Percentiles rank a stretch among this genome's conserved stretches.
phyloP scores from a whole-genome alignment of 2,888 invertebrate species.

The Drosophila siamana region DNA sequence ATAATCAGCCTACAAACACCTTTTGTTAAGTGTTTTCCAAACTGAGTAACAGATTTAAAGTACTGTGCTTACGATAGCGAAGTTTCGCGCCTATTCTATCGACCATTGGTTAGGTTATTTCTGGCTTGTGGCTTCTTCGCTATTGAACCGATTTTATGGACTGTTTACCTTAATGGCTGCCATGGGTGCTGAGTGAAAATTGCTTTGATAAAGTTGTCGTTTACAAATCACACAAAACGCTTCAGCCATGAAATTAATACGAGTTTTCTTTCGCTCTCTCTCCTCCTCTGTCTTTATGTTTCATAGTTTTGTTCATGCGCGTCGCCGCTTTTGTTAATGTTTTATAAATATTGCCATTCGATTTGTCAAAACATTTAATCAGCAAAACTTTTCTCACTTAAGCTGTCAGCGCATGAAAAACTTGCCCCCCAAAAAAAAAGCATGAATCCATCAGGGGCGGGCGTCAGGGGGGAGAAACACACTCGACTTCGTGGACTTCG shows the following conservation, averaged over 20 bases:
- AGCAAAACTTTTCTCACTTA: constrained; percentile 79
- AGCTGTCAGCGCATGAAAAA: constrained; percentile 70
- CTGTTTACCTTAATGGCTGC: constrained; percentile 29
- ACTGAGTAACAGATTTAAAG: not conserved
- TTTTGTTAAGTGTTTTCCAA: not conserved
- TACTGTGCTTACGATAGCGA: not conserved
- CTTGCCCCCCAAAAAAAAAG: constrained; percentile 57
- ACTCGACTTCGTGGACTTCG: constrained; percentile 7
- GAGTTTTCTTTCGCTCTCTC: constrained; percentile 5
- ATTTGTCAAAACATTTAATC: constrained; percentile 80
- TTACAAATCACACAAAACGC: constrained; percentile 8
- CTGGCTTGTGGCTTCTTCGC: not conserved
- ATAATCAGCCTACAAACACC: no score
- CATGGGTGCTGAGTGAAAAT: not conserved
- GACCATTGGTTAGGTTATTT: not conserved
- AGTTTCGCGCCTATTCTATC: not conserved
- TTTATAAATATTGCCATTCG: constrained; percentile 50
- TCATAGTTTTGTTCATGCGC: constrained; percentile 2
- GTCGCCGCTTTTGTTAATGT: constrained; percentile 15
- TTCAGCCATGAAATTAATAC: constrained; percentile 24
- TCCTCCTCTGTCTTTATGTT: not conserved
- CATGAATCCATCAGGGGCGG: constrained; percentile 9
- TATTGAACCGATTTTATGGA: constrained; percentile 29
- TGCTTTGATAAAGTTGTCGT: constrained; percentile 17
- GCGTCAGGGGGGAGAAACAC: constrained; percentile 1